Percentiles rank a stretch among this genome's conserved stretches.
These are phyloP conservation scores for Synanthedon formicaeformis DNA, from an alignment of 2,888 invertebrate species.

Conservation along the genomic window DNA sequence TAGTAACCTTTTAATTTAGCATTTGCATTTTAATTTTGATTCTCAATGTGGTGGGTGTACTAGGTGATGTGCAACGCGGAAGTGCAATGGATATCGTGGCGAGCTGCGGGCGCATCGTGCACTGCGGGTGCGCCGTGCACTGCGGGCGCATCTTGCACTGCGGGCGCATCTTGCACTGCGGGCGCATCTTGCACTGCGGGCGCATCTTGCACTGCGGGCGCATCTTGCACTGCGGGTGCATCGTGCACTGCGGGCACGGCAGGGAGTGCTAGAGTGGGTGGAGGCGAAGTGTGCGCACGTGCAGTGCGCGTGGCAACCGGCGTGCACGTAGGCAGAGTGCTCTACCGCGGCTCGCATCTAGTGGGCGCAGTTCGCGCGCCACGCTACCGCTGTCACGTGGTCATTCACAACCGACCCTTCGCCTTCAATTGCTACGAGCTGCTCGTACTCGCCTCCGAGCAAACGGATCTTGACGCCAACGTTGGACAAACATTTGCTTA, in stretches of 20 bases:
- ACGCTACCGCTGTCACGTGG: constrained; percentile 42
- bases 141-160: too few species aligned
- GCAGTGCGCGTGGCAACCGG: constrained; percentile 30
- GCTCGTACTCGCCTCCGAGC: constrained; percentile 24
- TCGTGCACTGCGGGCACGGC: constrained; percentile 15
- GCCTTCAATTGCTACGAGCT: constrained; percentile 58
- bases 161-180: constrained; percentile 14
- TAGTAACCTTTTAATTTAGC: too few species aligned
- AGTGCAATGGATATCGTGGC: constrained; percentile 39
- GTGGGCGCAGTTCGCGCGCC: constrained; percentile 40
- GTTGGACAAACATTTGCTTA: too few species aligned
- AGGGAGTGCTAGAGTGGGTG: constrained; percentile 13
- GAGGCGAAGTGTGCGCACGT: constrained; percentile 19
- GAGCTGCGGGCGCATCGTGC: constrained; percentile 11
- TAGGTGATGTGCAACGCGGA: constrained; percentile 56
- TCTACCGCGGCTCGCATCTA: constrained; percentile 32
- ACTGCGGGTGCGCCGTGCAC: constrained; percentile 15
- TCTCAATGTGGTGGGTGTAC: too few species aligned
- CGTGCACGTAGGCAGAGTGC: constrained; percentile 37
- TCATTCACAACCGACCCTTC: constrained; percentile 46
- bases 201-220: constrained; percentile 3
- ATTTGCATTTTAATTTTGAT: neutral
- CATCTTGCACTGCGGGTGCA: constrained; percentile 17
- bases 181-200: constrained; percentile 14
- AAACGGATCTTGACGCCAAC: too few species aligned